Percentiles rank a stretch among this genome's conserved stretches.
Conservation (phyloP, 1,140 invertebrate species). For the Cyrtorhinus lividipennis region DNA sequence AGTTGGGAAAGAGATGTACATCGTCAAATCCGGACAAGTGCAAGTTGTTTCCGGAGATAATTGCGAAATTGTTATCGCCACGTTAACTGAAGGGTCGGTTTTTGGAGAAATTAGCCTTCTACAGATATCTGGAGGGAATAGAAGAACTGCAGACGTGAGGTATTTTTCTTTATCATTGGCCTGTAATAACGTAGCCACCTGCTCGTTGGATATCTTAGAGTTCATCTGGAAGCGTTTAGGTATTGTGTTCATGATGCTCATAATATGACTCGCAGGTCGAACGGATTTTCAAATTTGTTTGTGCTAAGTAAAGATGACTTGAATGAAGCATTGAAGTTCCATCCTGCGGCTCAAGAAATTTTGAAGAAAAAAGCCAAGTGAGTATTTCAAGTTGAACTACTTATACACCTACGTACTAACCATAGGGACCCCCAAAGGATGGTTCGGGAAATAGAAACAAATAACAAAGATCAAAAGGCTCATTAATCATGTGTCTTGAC, state of each 20-base stretch:
- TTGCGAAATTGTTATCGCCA: slow-evolving; percentile 61
- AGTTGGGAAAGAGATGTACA: slow-evolving; percentile 94
- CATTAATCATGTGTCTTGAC: too few species aligned
- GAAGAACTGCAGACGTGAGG: slow-evolving; percentile 80
- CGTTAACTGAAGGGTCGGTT: slow-evolving; percentile 73
- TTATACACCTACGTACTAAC: too few species aligned
- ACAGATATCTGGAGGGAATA: slow-evolving; percentile 68
- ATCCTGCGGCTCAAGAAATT: slow-evolving; percentile 77
- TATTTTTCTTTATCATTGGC: slow-evolving; percentile 28
- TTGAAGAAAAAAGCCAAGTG: slow-evolving; percentile 69
- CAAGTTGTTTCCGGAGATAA: slow-evolving; percentile 62
- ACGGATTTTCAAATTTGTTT: slow-evolving; percentile 84
- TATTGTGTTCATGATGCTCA: too few species aligned
- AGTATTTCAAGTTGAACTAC: slow-evolving; percentile 26
- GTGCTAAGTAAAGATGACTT: slow-evolving; percentile 77
- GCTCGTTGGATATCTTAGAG: too few species aligned
- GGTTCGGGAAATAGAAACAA: too few species aligned
- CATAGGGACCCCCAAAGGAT: too few species aligned
- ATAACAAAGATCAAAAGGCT: too few species aligned
- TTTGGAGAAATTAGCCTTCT: slow-evolving; percentile 91
- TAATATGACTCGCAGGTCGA: slow-evolving; percentile 59
- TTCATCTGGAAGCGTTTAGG: too few species aligned
- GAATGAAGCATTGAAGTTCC: slow-evolving; percentile 72
- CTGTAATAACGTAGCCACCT: too few species aligned
- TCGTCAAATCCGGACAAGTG: slow-evolving; percentile 77